Conservation (phyloP, 92 coral and sea anemone species). For the Bergia puertoricense region DNA sequence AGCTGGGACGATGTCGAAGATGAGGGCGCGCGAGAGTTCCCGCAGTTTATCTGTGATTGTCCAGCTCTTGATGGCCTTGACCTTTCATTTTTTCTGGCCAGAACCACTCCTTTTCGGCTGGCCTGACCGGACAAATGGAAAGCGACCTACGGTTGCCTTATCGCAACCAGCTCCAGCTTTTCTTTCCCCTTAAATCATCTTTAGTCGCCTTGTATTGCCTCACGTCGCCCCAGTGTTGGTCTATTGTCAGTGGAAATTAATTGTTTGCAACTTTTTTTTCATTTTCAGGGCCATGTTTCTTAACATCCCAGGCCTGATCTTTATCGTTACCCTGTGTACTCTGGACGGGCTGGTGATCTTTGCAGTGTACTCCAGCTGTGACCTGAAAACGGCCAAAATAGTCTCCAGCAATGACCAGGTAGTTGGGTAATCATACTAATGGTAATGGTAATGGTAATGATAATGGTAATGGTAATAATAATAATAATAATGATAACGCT, state of each 20-base stretch:
- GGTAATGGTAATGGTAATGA: too few relatives aligned
- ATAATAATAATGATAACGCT: too few relatives aligned
- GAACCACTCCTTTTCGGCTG: neutral
- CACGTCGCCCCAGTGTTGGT: neutral
- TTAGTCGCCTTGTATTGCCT: neutral
- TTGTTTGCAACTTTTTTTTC: neutral
- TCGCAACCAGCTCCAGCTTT: too few relatives aligned
- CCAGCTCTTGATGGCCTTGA: too few relatives aligned
- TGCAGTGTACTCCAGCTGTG: constrained; percentile 86
- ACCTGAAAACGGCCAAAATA: constrained; percentile 49
- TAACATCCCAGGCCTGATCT: constrained; percentile 84
- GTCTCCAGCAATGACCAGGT: constrained; percentile 98
- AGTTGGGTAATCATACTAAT: too few relatives aligned
- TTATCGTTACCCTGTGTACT: constrained; percentile 84
- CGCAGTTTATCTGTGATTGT: too few relatives aligned
- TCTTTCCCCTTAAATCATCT: too few relatives aligned
- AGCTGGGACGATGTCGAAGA: too few relatives aligned
- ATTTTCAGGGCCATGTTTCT: constrained; percentile 68
- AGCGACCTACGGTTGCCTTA: too few relatives aligned
- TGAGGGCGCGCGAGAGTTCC: too few relatives aligned
- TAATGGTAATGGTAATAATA: too few relatives aligned
- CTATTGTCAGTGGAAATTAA: neutral
- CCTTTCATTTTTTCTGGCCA: neutral
- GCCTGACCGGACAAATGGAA: neutral
- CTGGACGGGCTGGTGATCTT: constrained; percentile 96